phyloP scores from a whole-genome alignment of 2,888 invertebrate species.

The Tiliacea citrago region DNA sequence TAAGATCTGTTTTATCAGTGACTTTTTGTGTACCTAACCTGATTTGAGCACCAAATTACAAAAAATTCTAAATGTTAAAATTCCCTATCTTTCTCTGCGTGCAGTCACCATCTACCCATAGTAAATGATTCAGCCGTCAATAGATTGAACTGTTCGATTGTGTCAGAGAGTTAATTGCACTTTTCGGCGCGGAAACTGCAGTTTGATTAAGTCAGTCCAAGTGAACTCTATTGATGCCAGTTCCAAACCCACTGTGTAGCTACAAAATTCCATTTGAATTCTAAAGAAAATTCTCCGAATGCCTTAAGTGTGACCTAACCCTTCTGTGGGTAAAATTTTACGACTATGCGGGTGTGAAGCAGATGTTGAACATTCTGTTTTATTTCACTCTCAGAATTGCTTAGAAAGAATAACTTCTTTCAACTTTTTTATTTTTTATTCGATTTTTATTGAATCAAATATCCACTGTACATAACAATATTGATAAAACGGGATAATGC shows the following conservation, averaged over 20 bases:
- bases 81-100: not conserved
- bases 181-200: conserved; percentile 37
- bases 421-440: conserved; percentile 16
- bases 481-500: not conserved
- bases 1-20: not conserved
- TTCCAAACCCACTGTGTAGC: conserved; percentile 11
- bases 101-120: not conserved
- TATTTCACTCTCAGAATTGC: conserved; percentile 33
- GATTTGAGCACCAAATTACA: not conserved
- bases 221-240: conserved; percentile 19
- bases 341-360: conserved; percentile 37
- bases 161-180: conserved; percentile 37
- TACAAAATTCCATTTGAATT: conserved; percentile 42
- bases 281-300: conserved; percentile 41
- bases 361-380: conserved; percentile 47
- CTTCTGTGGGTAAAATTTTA: conserved; percentile 50
- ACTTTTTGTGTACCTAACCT: not conserved
- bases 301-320: conserved; percentile 36
- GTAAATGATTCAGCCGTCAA: not conserved
- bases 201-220: conserved; percentile 43
- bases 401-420: not conserved
- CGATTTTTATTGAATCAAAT: not conserved
- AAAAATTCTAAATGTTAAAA: not conserved
- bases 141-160: conserved; percentile 35
- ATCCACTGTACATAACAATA: not conserved